A percentile compares a stretch with the other conserved stretches of the same genome.
Evolutionary conservation across 2,888 invertebrate species (phyloP).

Genomic region (Mechanitis mazaeus): DNA sequence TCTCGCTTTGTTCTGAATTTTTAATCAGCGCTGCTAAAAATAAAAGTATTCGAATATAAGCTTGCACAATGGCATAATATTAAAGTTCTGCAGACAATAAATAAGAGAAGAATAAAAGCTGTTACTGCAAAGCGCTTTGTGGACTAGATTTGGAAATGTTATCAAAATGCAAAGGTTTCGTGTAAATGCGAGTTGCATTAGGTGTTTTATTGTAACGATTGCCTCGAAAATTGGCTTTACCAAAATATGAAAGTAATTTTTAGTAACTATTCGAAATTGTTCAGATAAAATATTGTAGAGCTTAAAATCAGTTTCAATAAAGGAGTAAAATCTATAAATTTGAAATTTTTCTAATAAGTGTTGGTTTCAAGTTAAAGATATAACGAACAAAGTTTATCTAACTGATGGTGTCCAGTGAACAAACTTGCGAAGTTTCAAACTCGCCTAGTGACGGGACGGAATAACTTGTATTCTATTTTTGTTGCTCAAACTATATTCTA

Average conservation of each 20-base stretch:
- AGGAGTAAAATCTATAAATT: conserved; percentile 28
- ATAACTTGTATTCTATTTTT: conserved; percentile 14
- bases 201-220: background rate
- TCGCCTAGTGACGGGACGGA: conserved; percentile 22
- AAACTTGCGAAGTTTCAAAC: conserved; percentile 34
- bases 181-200: background rate
- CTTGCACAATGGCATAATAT: conserved; percentile 27
- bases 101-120: conserved; percentile 22
- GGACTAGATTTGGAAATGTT: conserved; percentile 1
- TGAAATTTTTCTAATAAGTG: conserved; percentile 47
- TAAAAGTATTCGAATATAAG: conserved; percentile 27
- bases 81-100: conserved; percentile 27
- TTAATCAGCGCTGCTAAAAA: conserved; percentile 52
- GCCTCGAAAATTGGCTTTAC: too few species aligned
- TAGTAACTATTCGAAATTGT: background rate
- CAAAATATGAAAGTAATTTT: too few species aligned
- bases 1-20: conserved; percentile 64
- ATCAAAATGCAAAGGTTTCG: background rate
- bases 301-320: background rate
- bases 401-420: conserved; percentile 35
- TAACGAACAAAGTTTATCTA: conserved; percentile 33
- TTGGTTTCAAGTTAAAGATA: conserved; percentile 33
- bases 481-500: too few species aligned
- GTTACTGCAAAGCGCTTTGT: conserved; percentile 16
- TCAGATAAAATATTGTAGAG: background rate